Conservation (phyloP, 2,113 vertebrate species). For the Xenopus laevis region DNA sequence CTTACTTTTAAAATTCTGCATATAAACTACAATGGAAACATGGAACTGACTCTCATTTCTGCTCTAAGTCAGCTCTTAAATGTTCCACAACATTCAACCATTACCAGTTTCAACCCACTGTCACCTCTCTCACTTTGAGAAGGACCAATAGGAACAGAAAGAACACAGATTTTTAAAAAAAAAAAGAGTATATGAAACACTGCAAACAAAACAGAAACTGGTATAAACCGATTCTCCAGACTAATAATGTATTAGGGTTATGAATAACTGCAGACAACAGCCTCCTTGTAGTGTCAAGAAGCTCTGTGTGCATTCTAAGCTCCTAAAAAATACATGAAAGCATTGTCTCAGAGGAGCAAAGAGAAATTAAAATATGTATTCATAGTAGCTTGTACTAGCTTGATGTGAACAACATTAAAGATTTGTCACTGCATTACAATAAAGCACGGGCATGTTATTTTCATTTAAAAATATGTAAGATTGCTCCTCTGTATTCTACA, state of each 20-base stretch:
- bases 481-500: constrained; percentile 59
- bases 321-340: constrained; percentile 59
- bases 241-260: constrained; percentile 38
- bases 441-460: constrained; percentile 47
- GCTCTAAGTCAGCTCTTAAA: neutral
- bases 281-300: constrained; percentile 45
- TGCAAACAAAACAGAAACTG: constrained; percentile 35
- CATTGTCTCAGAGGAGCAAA: constrained; percentile 50
- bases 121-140: too few relatives aligned
- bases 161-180: constrained; percentile 2
- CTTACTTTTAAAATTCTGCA: too few relatives aligned
- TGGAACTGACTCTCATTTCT: too few relatives aligned
- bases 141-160: too few relatives aligned
- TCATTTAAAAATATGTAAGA: constrained; percentile 27
- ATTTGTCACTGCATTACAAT: constrained; percentile 60
- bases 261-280: constrained; percentile 30
- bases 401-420: constrained; percentile 57
- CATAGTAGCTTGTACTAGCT: constrained; percentile 58
- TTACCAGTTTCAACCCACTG: too few relatives aligned
- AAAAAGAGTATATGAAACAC: constrained; percentile 8
- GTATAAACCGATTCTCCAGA: constrained; percentile 38
- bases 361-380: constrained; percentile 55
- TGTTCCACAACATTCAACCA: too few relatives aligned
- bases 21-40: too few relatives aligned
- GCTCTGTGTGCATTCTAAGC: constrained; percentile 47